These are phyloP conservation scores for Bujurquina vittata DNA, from an alignment of 2,113 vertebrate species.

Conservation along the genomic window DNA sequence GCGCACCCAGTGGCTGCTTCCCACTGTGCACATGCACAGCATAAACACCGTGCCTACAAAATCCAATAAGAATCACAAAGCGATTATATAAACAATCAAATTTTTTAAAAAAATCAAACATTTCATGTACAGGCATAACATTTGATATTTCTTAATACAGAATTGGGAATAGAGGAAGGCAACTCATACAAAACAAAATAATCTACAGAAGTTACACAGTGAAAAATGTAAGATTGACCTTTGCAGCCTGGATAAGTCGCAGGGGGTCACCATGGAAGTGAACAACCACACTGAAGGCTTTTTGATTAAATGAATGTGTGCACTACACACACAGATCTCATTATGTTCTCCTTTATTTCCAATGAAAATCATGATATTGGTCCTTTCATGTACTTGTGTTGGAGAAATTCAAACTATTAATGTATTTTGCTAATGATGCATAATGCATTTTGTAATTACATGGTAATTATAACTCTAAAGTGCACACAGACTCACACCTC, in stretches of 20 bases:
- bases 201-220: neutral
- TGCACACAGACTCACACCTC: slow-evolving; percentile 21
- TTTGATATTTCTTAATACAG: neutral
- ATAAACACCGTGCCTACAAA: slow-evolving; percentile 41
- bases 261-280: neutral
- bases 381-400: slow-evolving; percentile 73
- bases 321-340: slow-evolving; percentile 26
- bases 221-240: neutral
- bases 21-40: slow-evolving; percentile 62
- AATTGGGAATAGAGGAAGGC: neutral
- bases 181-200: too few species aligned
- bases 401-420: slow-evolving; percentile 72
- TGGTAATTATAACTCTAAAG: slow-evolving; percentile 68
- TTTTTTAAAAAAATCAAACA: neutral
- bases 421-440: slow-evolving; percentile 43
- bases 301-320: neutral
- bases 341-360: slow-evolving; percentile 65
- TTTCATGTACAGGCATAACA: neutral
- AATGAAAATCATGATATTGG: slow-evolving; percentile 68
- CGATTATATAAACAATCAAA: neutral
- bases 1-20: slow-evolving; percentile 60
- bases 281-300: neutral
- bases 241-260: neutral
- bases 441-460: slow-evolving; percentile 70
- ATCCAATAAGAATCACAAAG: slow-evolving; percentile 30